phyloP scores from a whole-genome alignment of 2,797 vertebrate species.

The Megaceryle alcyon region DNA sequence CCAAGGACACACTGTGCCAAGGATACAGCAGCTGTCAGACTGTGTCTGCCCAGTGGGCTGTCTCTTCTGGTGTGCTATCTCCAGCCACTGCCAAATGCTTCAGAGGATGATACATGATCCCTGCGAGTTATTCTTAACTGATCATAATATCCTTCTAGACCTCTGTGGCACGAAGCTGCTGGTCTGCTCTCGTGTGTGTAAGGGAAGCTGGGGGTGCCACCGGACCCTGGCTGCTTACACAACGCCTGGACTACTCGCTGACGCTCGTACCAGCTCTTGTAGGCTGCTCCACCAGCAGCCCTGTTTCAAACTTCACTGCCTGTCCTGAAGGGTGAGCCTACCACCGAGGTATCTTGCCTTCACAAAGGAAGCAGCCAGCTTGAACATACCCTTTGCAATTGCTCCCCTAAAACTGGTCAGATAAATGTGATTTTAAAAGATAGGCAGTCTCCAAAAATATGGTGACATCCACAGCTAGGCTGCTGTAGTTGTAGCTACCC shows the following conservation, averaged over 20 bases:
- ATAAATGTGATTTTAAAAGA: background rate
- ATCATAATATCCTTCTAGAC: background rate
- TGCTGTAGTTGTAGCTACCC: background rate
- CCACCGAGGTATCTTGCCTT: background rate
- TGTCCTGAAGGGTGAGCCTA: background rate
- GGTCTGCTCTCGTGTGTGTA: background rate
- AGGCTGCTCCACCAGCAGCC: background rate
- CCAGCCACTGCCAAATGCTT: slow-evolving; percentile 14
- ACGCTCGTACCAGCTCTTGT: accelerated
- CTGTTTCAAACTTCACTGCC: background rate
- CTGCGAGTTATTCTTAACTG: background rate
- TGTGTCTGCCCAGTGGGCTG: background rate
- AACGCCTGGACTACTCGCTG: accelerated
- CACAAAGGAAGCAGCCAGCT: background rate
- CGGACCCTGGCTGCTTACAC: background rate
- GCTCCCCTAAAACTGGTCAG: background rate
- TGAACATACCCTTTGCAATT: background rate
- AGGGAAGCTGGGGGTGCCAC: background rate
- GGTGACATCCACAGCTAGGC: background rate
- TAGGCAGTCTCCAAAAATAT: background rate
- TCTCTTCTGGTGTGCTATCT: background rate
- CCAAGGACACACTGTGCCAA: slow-evolving; percentile 53
- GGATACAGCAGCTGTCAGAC: background rate
- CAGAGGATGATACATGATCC: background rate
- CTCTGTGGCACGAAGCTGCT: background rate